Percentiles rank a stretch among this genome's conserved stretches.
Conservation (phyloP, 2,113 vertebrate species). For the Danionella cerebrum region DNA sequence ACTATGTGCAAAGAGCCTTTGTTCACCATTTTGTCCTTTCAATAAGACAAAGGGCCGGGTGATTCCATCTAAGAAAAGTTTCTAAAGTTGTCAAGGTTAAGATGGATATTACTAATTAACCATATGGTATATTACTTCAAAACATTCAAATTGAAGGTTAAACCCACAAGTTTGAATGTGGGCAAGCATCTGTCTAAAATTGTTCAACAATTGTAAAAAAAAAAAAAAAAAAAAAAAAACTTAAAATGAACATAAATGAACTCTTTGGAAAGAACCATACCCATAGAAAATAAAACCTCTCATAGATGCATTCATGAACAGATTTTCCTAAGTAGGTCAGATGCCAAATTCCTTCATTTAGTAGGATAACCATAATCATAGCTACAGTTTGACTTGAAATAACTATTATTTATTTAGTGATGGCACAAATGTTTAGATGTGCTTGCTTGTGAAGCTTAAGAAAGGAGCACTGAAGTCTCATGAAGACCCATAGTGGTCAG, state of each 20-base stretch:
- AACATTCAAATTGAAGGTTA: not conserved
- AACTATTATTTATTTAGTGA: too few species aligned
- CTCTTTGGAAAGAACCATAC: too few species aligned
- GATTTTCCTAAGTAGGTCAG: too few species aligned
- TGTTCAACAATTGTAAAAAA: too few species aligned
- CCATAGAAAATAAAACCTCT: too few species aligned
- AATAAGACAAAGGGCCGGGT: not conserved
- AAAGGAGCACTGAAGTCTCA: not conserved
- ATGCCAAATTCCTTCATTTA: too few species aligned
- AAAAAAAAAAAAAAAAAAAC: too few species aligned
- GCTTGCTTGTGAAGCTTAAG: not conserved
- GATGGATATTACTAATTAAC: not conserved
- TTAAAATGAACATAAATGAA: too few species aligned
- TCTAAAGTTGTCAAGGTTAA: not conserved
- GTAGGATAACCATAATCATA: too few species aligned
- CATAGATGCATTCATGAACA: too few species aligned
- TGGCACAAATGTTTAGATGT: not conserved
- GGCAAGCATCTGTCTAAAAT: not conserved
- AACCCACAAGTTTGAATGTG: not conserved
- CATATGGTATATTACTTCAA: not conserved
- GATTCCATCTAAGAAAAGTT: not conserved
- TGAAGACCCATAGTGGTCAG: slow-evolving; percentile 6
- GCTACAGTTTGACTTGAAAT: too few species aligned
- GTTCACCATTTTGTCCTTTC: not conserved
- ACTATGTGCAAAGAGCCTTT: slow-evolving; percentile 9